These are phyloP conservation scores for Sula dactylatra DNA, from an alignment of 2,113 vertebrate genomes.

Conservation along the genomic window DNA sequence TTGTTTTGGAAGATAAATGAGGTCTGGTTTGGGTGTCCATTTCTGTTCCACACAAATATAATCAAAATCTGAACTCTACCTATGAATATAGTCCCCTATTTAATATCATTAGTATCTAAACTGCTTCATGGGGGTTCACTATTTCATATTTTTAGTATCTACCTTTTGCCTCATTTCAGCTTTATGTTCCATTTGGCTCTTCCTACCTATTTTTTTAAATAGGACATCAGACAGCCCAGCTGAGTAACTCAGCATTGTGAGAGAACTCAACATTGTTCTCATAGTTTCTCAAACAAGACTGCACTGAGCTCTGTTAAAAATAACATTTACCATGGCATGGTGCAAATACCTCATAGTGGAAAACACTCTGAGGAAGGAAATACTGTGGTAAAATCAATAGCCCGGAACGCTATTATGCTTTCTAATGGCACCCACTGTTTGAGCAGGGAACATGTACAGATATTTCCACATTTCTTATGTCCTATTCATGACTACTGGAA, in stretches of 20 bases:
- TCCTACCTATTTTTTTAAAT: background rate
- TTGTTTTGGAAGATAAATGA: background rate
- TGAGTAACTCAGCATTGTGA: background rate
- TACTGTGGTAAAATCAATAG: conserved; percentile 60
- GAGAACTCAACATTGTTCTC: background rate
- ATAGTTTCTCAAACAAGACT: conserved; percentile 12
- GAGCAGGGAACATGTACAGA: background rate
- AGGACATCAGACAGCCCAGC: background rate
- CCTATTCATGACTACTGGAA: background rate
- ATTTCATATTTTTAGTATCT: background rate
- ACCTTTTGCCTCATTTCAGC: background rate
- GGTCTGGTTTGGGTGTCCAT: background rate
- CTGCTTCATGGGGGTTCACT: background rate
- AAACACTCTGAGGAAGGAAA: conserved; percentile 45
- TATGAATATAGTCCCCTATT: background rate
- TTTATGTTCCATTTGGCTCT: background rate
- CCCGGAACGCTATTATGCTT: background rate
- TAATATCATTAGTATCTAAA: background rate
- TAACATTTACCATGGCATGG: conserved; percentile 22
- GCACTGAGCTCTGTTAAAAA: conserved; percentile 16
- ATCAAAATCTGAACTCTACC: background rate
- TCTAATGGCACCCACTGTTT: conserved; percentile 8
- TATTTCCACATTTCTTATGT: conserved; percentile 7
- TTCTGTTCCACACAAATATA: background rate
- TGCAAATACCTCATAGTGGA: background rate